These are phyloP conservation scores for Acanthurus tractus DNA, from an alignment of 2,797 vertebrate genomes.

Conservation along the genomic window DNA sequence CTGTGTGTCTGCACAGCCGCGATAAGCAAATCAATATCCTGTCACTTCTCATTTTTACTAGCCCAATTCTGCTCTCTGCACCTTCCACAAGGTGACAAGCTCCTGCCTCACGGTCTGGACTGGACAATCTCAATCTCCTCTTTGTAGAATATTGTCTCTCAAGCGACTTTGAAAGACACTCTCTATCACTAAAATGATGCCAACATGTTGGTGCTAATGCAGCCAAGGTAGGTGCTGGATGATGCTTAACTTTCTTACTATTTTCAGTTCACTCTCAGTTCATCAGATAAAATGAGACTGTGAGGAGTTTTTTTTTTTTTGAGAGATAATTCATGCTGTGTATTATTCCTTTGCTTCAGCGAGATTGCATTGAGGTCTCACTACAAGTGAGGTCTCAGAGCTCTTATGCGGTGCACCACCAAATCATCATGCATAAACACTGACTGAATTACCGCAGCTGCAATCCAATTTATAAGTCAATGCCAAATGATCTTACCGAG, in stretches of 20 bases:
- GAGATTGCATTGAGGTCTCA: conserved; percentile 30
- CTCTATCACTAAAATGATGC: conserved; percentile 61
- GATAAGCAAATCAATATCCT: conserved; percentile 92
- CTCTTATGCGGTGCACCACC: conserved; percentile 9
- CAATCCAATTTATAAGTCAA: conserved; percentile 32
- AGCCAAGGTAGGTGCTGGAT: conserved; percentile 14
- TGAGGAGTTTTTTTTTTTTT: conserved; percentile 15
- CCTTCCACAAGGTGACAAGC: conserved; percentile 88
- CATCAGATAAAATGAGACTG: conserved; percentile 47
- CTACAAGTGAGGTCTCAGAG: conserved; percentile 9
- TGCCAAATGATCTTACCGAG: conserved; percentile 17
- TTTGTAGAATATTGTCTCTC: conserved; percentile 80
- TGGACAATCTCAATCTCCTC: conserved; percentile 76
- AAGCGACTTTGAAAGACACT: conserved; percentile 64
- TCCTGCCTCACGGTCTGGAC: conserved; percentile 75
- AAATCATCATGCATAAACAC: conserved; percentile 18
- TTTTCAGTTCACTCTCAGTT: conserved; percentile 45
- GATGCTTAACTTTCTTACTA: conserved; percentile 33
- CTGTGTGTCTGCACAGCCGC: conserved; percentile 87
- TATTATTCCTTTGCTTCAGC: conserved; percentile 38
- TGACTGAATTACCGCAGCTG: conserved; percentile 7
- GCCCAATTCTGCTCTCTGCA: conserved; percentile 87
- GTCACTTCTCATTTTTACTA: conserved; percentile 90
- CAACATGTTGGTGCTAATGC: conserved; percentile 49
- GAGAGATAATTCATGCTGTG: conserved; percentile 42